Evolutionary conservation across 2,888 invertebrate species (phyloP).

Genomic region (Megastigmus dorsalis): DNA sequence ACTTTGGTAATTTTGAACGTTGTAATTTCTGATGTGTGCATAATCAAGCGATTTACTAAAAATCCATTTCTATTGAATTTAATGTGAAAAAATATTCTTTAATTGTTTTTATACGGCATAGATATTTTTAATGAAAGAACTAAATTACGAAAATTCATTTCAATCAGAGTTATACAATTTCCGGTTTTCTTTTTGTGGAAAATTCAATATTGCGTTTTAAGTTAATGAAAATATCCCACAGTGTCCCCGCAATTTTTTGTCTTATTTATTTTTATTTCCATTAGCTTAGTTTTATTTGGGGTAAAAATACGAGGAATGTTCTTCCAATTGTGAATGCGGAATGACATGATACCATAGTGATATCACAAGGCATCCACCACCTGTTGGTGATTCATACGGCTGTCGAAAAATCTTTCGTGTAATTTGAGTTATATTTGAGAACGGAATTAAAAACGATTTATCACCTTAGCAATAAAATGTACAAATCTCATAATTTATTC

Average conservation of each 20-base stretch:
- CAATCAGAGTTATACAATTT: neutral
- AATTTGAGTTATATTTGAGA: neutral
- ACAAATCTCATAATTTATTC: too few species aligned
- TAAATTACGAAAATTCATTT: neutral
- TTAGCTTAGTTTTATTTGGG: constrained; percentile 56
- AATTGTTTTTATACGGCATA: neutral
- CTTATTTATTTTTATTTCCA: constrained; percentile 28
- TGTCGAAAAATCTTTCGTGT: neutral
- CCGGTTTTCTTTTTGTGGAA: neutral
- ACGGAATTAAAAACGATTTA: too few species aligned
- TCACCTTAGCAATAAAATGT: too few species aligned
- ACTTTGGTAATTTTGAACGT: constrained; percentile 28
- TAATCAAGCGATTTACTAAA: neutral
- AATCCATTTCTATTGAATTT: neutral
- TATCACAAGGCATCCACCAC: constrained; percentile 15
- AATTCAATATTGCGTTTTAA: neutral
- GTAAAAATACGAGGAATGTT: constrained; percentile 71
- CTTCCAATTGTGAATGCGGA: constrained; percentile 75
- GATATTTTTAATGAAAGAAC: neutral
- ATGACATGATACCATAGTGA: constrained; percentile 60
- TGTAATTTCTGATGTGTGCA: neutral
- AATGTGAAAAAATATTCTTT: neutral
- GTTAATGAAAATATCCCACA: constrained; percentile 9
- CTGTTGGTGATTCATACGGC: constrained; percentile 46
- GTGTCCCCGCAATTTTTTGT: constrained; percentile 48